Evolutionary conservation across 2,113 vertebrate genomes (phyloP).

Genomic region (Sceloporus undulatus): DNA sequence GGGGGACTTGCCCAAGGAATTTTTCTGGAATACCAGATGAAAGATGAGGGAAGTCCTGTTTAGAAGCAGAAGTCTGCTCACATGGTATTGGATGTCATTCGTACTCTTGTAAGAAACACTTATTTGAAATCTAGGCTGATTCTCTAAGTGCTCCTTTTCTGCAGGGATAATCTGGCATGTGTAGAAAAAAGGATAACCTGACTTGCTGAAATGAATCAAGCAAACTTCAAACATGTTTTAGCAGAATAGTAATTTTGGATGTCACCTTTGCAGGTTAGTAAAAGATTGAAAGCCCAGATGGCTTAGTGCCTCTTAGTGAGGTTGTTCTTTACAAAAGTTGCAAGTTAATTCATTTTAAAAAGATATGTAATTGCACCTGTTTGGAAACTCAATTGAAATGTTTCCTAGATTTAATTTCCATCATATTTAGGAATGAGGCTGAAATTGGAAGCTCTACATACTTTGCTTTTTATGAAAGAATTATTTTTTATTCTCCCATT

Average conservation of each 20-base stretch:
- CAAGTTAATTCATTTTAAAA: background rate
- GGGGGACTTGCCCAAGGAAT: too few species aligned
- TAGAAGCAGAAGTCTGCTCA: background rate
- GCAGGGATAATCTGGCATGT: background rate
- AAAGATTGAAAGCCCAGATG: background rate
- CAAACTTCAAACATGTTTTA: background rate
- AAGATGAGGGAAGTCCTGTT: conserved; percentile 1
- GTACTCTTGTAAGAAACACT: conserved; percentile 53
- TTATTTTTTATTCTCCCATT: background rate
- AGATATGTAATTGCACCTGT: background rate
- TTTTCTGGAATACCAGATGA: conserved; percentile 27
- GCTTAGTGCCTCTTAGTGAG: background rate
- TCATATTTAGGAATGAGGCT: conserved; percentile 14
- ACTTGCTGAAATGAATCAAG: background rate
- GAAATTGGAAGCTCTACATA: background rate
- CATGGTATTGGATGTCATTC: background rate
- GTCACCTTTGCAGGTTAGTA: background rate
- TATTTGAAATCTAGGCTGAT: conserved; percentile 27
- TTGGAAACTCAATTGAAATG: conserved; percentile 2
- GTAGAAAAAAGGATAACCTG: background rate
- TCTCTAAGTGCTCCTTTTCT: background rate
- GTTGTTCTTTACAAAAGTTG: conserved; percentile 7
- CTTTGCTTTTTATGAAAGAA: background rate
- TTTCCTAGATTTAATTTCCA: background rate
- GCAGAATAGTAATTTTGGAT: background rate